phyloP scores from a whole-genome alignment of 2,888 invertebrate species.

The Drosophila pegasa region DNA sequence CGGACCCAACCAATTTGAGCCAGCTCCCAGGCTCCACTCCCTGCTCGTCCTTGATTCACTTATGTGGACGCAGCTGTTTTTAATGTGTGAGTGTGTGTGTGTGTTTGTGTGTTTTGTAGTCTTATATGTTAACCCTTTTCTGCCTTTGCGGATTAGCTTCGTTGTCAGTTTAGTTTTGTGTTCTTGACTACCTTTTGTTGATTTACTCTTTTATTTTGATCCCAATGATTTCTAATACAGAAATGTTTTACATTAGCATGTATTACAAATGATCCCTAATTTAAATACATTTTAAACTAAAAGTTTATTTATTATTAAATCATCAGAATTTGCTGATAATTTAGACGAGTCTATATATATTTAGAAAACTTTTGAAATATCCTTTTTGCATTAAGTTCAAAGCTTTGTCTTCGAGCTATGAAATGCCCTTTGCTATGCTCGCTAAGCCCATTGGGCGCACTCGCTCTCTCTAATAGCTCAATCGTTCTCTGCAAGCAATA shows the following conservation, averaged over 20 bases:
- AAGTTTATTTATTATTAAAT: not conserved
- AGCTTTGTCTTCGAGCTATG: too few relatives aligned
- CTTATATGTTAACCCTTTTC: conserved; percentile 22
- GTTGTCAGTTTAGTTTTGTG: conserved; percentile 22
- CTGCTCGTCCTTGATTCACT: conserved; percentile 23
- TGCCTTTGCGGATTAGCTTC: conserved; percentile 46
- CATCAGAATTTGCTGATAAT: too few relatives aligned
- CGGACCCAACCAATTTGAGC: conserved; percentile 40
- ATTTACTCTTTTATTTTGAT: conserved; percentile 31
- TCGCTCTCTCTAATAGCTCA: not conserved
- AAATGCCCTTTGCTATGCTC: not conserved
- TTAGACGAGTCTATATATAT: too few relatives aligned
- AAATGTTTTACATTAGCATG: not conserved
- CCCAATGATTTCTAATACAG: not conserved
- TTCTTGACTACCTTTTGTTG: conserved; percentile 1
- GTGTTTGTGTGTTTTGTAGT: conserved; percentile 19
- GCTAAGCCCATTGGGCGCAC: not conserved
- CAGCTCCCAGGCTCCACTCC: not conserved
- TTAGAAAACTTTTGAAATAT: too few relatives aligned
- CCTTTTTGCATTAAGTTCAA: too few relatives aligned
- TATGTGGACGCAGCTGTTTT: conserved; percentile 55
- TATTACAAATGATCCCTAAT: not conserved
- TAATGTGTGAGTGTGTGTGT: conserved; percentile 4
- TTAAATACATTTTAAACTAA: not conserved
- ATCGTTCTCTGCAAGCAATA: not conserved